Evolutionary conservation across 2,797 vertebrate species (phyloP), one percentile per base, ranked within the genome.

Genomic region (Myioborus melanocephalus): DNA sequence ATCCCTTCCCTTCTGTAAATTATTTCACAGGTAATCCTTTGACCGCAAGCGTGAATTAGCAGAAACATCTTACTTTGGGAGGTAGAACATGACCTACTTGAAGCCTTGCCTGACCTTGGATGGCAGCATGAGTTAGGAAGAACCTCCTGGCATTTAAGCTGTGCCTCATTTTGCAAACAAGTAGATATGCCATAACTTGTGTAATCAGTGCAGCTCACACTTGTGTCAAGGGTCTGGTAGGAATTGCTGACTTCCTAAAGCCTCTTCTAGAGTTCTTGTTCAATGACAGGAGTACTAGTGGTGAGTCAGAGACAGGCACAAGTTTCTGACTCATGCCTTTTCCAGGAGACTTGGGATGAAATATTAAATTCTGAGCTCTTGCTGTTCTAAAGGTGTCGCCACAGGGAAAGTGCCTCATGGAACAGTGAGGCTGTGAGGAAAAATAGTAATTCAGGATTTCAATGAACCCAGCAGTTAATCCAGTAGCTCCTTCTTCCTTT

Each of bases 351-450:
- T 24, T 92, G 43, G 35, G 20, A 77, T 77, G 35, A 87, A 87
- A 92, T 20, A 80, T 77, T 41, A 14, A 26, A 52, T 64, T 70
- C n/a, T 57, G 57, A 77, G 50, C 13, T 6, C 72, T 60, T 32
- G 19, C 24, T 85, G 4, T 35, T 77, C 50, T 68, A 46, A 73
- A 85, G 35, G 16, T 61, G 41, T 56, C 3, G 0, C 41, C 21
- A 23, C 15, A 53, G 59, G 59, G n/a, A 55, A 68, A 55, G 18
- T 16, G 43, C 9, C 0, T 0, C 2, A 14, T 57, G 24, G 65
- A 95, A 59, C 18, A 37, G 10, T 0, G 1, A 79, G 34, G 12
- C 13, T 57, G 46, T 32, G 43, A 57, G n/a, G 39, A 46, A 89
- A 87, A 78, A 21, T 3, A 8, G 5, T 18, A 34, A 23, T 7